These are phyloP conservation scores for Vidua chalybeata DNA, from an alignment of 2,113 vertebrate genomes.

Conservation along the genomic window DNA sequence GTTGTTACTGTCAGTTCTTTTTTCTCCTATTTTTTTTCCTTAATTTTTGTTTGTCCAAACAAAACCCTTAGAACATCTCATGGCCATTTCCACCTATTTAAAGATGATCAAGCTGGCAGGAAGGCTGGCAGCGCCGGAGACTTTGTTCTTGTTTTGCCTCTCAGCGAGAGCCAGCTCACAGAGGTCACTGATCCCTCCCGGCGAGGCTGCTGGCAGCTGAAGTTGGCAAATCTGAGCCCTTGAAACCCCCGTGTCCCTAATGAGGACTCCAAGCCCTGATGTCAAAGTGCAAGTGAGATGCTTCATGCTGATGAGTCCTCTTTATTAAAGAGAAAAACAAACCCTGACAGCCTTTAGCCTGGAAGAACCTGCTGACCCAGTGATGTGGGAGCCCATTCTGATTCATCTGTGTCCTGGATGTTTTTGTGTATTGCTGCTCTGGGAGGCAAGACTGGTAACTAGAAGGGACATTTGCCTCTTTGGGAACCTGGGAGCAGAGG, in stretches of 20 bases:
- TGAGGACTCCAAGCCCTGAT: background rate
- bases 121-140: constrained; percentile 33
- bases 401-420: background rate
- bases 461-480: constrained; percentile 10
- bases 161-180: constrained; percentile 17
- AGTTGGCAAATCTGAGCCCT: background rate
- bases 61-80: constrained; percentile 65
- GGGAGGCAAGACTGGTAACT: background rate
- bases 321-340: constrained; percentile 36
- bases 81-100: constrained; percentile 67
- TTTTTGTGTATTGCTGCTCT: constrained; percentile 2
- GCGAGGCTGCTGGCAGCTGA: background rate
- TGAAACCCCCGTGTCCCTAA: background rate
- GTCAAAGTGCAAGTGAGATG: constrained; percentile 43
- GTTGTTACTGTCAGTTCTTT: constrained; percentile 37
- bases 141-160: constrained; percentile 67
- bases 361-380: constrained; percentile 37
- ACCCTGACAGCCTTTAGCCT: background rate
- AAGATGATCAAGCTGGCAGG: constrained; percentile 62
- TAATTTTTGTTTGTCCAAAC: constrained; percentile 60
- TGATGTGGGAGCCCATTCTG: background rate
- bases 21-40: constrained; percentile 13
- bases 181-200: constrained; percentile 33
- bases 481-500: constrained; percentile 35
- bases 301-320: background rate